These are phyloP conservation scores for Macropis europaea DNA, from an alignment of 2,888 invertebrate species.

Conservation along the genomic window DNA sequence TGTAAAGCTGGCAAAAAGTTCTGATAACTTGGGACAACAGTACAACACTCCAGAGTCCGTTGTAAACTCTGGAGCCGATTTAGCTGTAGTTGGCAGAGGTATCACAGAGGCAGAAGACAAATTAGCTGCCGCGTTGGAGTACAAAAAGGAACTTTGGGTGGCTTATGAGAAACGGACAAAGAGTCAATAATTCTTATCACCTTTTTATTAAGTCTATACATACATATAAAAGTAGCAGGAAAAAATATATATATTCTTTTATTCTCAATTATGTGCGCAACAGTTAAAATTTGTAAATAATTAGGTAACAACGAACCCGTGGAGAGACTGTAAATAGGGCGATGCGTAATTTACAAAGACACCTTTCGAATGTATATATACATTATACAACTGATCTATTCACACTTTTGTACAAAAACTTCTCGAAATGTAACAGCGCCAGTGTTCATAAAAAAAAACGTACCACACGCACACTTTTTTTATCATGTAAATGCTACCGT, in stretches of 20 bases:
- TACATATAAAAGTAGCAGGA: conserved; percentile 12
- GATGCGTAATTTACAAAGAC: conserved; percentile 19
- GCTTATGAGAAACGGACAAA: conserved; percentile 82
- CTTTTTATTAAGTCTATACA: background rate
- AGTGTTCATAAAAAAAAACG: background rate
- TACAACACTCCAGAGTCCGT: conserved; percentile 93
- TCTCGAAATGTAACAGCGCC: background rate
- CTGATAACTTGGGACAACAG: conserved; percentile 92
- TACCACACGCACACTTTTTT: background rate
- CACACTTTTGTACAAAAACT: conserved; percentile 28
- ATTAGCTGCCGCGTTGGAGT: conserved; percentile 85
- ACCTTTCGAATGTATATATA: conserved; percentile 31
- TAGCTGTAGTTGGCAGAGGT: conserved; percentile 97
- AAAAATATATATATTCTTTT: conserved; percentile 32
- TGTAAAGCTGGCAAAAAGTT: conserved; percentile 86
- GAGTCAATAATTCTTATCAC: conserved; percentile 1
- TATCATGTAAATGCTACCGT: conserved; percentile 2
- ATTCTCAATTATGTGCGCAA: conserved; percentile 5
- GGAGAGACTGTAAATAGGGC: conserved; percentile 20
- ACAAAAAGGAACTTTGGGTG: conserved; percentile 87
- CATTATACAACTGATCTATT: conserved; percentile 23
- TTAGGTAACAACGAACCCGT: conserved; percentile 11
- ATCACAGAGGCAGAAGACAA: conserved; percentile 87
- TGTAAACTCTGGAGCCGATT: conserved; percentile 91
- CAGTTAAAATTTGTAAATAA: conserved; percentile 28